phyloP scores from a whole-genome alignment of 2,888 invertebrate genomes.

The Nomada lathburiana region DNA sequence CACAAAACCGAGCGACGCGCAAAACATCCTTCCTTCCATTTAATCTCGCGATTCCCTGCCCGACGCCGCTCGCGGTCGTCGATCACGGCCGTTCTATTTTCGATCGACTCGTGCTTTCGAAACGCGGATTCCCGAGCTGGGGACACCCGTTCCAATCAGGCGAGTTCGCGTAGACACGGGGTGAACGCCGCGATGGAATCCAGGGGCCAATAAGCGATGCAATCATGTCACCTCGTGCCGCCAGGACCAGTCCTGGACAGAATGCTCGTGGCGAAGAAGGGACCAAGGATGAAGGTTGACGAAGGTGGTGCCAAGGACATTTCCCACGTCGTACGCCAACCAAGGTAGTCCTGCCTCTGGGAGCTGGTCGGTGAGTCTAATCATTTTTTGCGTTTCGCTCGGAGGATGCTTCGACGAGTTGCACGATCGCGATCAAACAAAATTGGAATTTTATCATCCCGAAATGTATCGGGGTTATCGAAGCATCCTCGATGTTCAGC shows the following conservation, averaged over 20 bases:
- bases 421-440: neutral
- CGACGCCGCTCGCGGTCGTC: neutral
- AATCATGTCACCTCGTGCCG: conserved; percentile 69
- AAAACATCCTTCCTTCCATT: conserved; percentile 46
- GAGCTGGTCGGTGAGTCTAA: conserved; percentile 25
- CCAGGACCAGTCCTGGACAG: conserved; percentile 22
- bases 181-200: conserved; percentile 62
- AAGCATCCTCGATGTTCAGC: no score
- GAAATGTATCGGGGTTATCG: neutral
- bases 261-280: conserved; percentile 17
- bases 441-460: neutral
- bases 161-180: conserved; percentile 29
- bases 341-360: conserved; percentile 52
- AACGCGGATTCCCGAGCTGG: neutral
- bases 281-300: conserved; percentile 26
- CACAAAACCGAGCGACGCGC: conserved; percentile 27
- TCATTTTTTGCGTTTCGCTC: conserved; percentile 61
- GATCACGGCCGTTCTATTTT: conserved; percentile 17
- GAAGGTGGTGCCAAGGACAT: conserved; percentile 58
- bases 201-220: conserved; percentile 72
- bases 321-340: conserved; percentile 73
- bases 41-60: conserved; percentile 19
- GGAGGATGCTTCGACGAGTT: neutral
- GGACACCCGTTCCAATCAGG: conserved; percentile 63
- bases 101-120: conserved; percentile 21